Conservation (phyloP, 1,140 invertebrate species). For the Aphelinus certus region DNA sequence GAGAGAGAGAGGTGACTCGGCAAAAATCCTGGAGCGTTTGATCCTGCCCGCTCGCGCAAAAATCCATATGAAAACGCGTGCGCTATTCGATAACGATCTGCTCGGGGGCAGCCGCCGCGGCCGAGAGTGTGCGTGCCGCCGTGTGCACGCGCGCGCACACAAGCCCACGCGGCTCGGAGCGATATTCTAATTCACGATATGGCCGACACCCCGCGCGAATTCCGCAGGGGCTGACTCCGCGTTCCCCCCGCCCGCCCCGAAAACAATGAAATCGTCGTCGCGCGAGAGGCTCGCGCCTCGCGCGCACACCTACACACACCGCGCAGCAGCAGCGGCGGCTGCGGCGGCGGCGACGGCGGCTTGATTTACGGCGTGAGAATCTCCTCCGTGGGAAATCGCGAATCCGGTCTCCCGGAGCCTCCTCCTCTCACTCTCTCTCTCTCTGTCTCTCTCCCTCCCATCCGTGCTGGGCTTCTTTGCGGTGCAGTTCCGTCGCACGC, state of each 20-base stretch:
- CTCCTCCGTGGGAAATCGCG: slow-evolving; percentile 52
- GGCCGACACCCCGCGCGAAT: slow-evolving; percentile 35
- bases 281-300: slow-evolving; percentile 32
- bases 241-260: slow-evolving; percentile 20
- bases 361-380: slow-evolving; percentile 55
- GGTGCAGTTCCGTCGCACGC: not conserved
- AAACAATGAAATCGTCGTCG: slow-evolving; percentile 42
- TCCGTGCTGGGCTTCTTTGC: not conserved
- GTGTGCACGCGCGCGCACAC: not conserved
- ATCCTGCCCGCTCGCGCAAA: slow-evolving; percentile 30
- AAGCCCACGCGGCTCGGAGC: not conserved
- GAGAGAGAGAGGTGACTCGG: slow-evolving; percentile 12
- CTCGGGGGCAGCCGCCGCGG: not conserved
- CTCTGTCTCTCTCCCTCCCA: not conserved
- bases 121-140: no score
- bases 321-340: slow-evolving; percentile 17
- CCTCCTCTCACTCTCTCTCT: slow-evolving; percentile 1
- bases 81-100: slow-evolving; percentile 39
- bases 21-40: slow-evolving; percentile 29
- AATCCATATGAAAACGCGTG: slow-evolving; percentile 38
- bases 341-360: slow-evolving; percentile 38
- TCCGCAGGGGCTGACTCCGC: slow-evolving; percentile 8
- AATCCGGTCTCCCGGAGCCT: slow-evolving; percentile 36
- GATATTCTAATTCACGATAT: slow-evolving; percentile 45
- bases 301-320: slow-evolving; percentile 10